Conservation (phyloP, 1,140 invertebrate genomes). For the Spodoptera litura region DNA sequence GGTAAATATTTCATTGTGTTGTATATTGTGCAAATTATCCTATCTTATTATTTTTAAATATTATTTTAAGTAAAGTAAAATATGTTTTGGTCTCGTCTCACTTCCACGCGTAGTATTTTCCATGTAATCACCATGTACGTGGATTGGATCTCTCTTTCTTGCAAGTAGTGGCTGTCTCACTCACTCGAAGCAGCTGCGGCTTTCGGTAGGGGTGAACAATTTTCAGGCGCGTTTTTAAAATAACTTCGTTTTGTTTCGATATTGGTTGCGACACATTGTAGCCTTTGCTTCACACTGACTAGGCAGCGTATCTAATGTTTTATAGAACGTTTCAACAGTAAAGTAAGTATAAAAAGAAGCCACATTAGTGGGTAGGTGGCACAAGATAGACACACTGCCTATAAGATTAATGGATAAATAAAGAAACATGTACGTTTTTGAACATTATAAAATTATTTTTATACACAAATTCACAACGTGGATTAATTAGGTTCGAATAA, state of each 20-base stretch:
- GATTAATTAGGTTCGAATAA: too few relatives aligned
- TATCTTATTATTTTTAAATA: not conserved
- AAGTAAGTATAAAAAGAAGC: not conserved
- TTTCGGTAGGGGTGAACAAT: conserved; percentile 50
- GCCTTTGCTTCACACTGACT: conserved; percentile 8
- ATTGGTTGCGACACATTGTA: not conserved
- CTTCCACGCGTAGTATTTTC: conserved; percentile 55
- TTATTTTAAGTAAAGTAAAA: conserved; percentile 7
- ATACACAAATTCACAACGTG: too few relatives aligned
- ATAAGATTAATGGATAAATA: too few relatives aligned
- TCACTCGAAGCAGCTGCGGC: conserved; percentile 50
- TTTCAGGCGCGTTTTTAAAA: conserved; percentile 52
- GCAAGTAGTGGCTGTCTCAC: conserved; percentile 54
- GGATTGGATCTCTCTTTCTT: conserved; percentile 76
- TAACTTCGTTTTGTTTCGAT: conserved; percentile 45
- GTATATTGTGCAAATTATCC: not conserved
- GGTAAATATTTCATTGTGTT: conserved; percentile 34
- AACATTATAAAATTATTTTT: too few relatives aligned
- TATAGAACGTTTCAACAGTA: not conserved
- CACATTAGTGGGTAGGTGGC: not conserved
- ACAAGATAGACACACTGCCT: too few relatives aligned
- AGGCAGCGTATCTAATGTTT: too few relatives aligned
- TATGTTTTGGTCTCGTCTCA: conserved; percentile 66
- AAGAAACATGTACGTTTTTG: too few relatives aligned
- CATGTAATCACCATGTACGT: conserved; percentile 53